phyloP scores from a whole-genome alignment of 2,888 invertebrate genomes.

The Sussaba pulchella region DNA sequence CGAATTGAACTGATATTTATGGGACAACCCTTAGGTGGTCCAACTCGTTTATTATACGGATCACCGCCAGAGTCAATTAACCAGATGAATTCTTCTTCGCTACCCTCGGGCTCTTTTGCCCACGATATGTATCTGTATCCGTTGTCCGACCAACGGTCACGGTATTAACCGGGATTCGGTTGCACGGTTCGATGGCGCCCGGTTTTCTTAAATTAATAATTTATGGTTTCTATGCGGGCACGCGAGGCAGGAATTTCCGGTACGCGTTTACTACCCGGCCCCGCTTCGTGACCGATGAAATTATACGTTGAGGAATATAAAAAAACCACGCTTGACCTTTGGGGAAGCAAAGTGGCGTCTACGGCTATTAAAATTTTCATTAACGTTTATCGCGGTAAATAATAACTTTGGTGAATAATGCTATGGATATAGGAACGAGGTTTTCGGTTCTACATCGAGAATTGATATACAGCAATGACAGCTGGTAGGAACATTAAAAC shows the following conservation, averaged over 20 bases:
- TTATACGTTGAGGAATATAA: slow-evolving; percentile 17
- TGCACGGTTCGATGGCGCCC: slow-evolving; percentile 37
- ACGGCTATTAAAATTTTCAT: neutral
- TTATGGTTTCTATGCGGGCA: slow-evolving; percentile 59
- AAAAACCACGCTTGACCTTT: neutral
- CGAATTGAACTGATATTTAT: slow-evolving; percentile 77
- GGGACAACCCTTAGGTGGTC: slow-evolving; percentile 61
- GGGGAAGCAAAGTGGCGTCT: neutral
- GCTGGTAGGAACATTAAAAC: no score
- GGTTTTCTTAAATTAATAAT: slow-evolving; percentile 58
- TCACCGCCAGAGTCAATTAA: slow-evolving; percentile 40
- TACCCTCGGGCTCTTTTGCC: neutral
- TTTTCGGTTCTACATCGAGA: no score
- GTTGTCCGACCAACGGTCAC: neutral
- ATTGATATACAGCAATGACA: no score
- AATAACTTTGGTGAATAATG: neutral
- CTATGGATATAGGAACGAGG: no score
- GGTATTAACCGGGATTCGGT: slow-evolving; percentile 18
- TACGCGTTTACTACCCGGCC: slow-evolving; percentile 16
- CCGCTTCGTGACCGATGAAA: slow-evolving; percentile 31
- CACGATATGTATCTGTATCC: slow-evolving; percentile 14
- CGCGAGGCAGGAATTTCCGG: slow-evolving; percentile 60
- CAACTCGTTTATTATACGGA: slow-evolving; percentile 61
- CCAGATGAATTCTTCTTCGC: slow-evolving; percentile 43
- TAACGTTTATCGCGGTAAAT: neutral